These are phyloP conservation scores for Mohoua ochrocephala DNA, from an alignment of 2,113 vertebrate genomes.

Conservation along the genomic window DNA sequence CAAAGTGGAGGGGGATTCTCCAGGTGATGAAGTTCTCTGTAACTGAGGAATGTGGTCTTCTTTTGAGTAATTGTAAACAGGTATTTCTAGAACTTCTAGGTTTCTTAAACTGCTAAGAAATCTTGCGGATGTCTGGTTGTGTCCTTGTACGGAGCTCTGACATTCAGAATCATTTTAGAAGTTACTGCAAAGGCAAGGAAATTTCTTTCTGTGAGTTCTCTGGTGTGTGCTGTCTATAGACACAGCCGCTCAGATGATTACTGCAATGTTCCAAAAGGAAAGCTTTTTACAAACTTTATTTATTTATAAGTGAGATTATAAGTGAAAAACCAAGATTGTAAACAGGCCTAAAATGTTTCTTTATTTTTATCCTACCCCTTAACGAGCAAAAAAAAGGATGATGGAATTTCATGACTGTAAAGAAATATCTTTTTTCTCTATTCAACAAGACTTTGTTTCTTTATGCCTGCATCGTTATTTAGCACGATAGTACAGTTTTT, in stretches of 20 bases:
- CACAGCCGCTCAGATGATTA: not conserved
- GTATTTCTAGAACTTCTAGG: not conserved
- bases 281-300: not conserved
- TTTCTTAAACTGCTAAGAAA: not conserved
- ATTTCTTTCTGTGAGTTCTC: not conserved
- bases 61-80: not conserved
- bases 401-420: not conserved
- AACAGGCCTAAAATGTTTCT: not conserved
- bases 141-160: not conserved
- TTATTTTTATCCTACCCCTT: not conserved
- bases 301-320: not conserved
- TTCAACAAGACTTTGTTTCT: not conserved
- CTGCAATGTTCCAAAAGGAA: not conserved
- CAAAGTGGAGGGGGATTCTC: not conserved
- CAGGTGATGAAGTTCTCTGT: not conserved
- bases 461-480: not conserved
- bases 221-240: not conserved
- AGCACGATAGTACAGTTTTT: not conserved
- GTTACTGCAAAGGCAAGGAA: not conserved
- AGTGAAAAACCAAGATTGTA: not conserved
- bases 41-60: not conserved
- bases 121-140: not conserved
- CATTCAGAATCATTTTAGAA: not conserved
- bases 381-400: not conserved
- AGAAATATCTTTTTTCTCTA: not conserved